Base-by-base conservation (phyloP, 2,113 vertebrate species). In the Myrmecophaga tridactyla region DNA sequence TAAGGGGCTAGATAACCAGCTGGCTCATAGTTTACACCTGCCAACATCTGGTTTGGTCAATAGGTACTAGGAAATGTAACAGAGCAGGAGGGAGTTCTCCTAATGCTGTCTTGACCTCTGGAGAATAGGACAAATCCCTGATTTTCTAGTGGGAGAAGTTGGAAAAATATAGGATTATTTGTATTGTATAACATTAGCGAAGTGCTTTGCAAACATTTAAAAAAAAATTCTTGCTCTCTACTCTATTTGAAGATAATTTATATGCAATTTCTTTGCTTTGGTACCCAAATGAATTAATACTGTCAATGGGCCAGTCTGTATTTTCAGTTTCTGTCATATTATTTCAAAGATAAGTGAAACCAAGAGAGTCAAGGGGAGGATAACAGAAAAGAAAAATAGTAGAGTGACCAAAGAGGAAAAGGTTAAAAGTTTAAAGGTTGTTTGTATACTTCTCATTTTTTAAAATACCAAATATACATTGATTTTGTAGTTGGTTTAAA, bases 1-100 rank as follows among this genome's bases (percentile, higher is more conserved):
- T 97, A 92, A 98, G 97, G 98, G 97, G 36, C 27, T 98, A 86
- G 80, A 73, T 98, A 98, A 98, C 98, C 97, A 98, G 97, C 98
- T 98, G 98, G 97, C 97, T 98, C 80, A 94, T 67, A 97, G 98
- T 98, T 98, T 97, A 93, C 96, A 97, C 87, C 95, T 97, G 92
- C 95, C 96, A 97, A 96, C 93, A 97, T 97, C 89, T 97, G 97
- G 92, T 84, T 98, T 34, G 93, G 97, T 96, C 97, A 98, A 84
- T 94, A 98, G 88, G 86, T 97, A 96, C 90, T 91, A 53, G 81
- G 96, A 95, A 75, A 94, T 96, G 75, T 92, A 96, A 92, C 70
- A 76, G 90, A 92, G 63, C 85, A 93, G 89, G 67, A 91, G 94
- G 65, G 41, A n/a, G 86, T 86, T 84, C 86, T 51, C 63, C 76